Evolutionary conservation across 2,113 vertebrate species (phyloP).

Genomic region (Vulpes lagopus): DNA sequence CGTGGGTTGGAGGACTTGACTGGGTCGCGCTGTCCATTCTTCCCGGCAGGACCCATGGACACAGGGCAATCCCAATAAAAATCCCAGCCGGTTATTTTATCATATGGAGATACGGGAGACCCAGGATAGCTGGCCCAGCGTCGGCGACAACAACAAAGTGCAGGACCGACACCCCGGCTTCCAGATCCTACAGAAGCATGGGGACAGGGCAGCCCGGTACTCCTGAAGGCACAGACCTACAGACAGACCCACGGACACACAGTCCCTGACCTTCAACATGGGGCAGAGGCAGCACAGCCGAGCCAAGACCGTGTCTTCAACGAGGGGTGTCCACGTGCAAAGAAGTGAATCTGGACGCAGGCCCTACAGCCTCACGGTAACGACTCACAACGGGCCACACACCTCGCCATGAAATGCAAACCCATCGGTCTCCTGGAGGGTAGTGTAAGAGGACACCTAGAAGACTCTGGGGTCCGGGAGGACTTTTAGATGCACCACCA

Average conservation of each 20-base stretch:
- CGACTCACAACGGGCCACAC: accelerated
- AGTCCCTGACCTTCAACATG: neutral
- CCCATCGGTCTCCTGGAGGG: accelerated
- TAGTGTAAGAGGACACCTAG: neutral
- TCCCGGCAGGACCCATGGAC: accelerated
- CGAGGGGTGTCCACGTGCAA: accelerated
- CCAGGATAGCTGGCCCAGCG: accelerated
- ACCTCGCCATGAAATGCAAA: neutral
- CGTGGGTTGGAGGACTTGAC: accelerated
- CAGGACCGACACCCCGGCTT: neutral
- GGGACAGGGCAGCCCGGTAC: too few species aligned
- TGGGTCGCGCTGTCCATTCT: neutral
- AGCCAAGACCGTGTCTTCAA: accelerated
- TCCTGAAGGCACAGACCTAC: too few species aligned
- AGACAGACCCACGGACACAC: too few species aligned
- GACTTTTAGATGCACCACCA: accelerated
- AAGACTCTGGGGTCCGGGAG: neutral
- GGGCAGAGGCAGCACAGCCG: neutral
- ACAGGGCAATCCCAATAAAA: neutral
- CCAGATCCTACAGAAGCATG: too few species aligned
- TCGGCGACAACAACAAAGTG: too few species aligned
- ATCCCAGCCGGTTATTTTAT: neutral
- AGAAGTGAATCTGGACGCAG: neutral
- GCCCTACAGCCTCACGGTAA: accelerated
- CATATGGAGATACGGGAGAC: neutral